Evolutionary conservation across 2,113 vertebrate genomes (phyloP).

Genomic region (Equus quagga): DNA sequence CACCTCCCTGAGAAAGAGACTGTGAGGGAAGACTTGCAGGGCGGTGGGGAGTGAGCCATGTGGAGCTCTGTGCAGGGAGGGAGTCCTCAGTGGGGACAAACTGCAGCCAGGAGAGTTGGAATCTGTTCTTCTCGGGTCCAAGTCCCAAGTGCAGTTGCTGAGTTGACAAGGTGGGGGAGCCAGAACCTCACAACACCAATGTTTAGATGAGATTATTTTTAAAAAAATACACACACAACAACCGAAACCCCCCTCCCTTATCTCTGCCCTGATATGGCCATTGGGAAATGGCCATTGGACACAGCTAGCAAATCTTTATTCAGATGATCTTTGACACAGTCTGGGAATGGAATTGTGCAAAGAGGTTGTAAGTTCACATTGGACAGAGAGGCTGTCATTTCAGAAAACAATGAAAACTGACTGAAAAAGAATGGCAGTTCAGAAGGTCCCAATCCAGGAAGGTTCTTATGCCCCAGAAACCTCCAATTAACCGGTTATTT

Average conservation of each 20-base stretch:
- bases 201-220: conserved; percentile 65
- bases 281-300: neutral
- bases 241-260: neutral
- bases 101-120: neutral
- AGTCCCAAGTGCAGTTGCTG: conserved; percentile 70
- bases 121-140: neutral
- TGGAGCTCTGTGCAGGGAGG: neutral
- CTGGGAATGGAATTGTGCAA: neutral
- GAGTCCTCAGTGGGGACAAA: neutral
- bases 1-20: neutral
- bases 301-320: conserved; percentile 36
- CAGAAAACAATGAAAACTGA: conserved; percentile 26
- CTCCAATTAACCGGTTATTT: neutral
- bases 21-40: neutral
- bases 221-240: neutral
- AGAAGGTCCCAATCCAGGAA: neutral
- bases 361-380: conserved; percentile 50
- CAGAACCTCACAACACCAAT: conserved; percentile 70
- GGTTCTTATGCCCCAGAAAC: conserved; percentile 23
- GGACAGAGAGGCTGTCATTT: neutral
- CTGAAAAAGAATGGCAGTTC: neutral
- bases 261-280: neutral
- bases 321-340: conserved; percentile 9
- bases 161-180: conserved; percentile 80
- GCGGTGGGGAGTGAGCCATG: neutral